Evolutionary conservation across 2,888 invertebrate genomes (phyloP), one percentile per base, ranked within the genome.

Genomic region (Synergus japonicus): DNA sequence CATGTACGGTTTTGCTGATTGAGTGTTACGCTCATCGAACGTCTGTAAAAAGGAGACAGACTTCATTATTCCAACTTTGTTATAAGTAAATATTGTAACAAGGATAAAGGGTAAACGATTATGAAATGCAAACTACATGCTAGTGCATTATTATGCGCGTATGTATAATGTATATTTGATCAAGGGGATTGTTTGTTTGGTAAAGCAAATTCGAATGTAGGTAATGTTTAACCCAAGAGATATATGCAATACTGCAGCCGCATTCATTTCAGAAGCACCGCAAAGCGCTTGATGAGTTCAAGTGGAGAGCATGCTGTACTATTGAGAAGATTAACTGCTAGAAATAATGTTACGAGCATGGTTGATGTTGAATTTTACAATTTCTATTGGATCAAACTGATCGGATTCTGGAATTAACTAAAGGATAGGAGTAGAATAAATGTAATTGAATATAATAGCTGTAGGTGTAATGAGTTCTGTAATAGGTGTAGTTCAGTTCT

Each of bases 1-100:
- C 94, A 97, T 95, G 91, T 96, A 96, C 76, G 97, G 96, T 92
- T 96, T 96, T 29, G 95, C 94, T 44, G 94, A 92, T 90, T 94
- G 95, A 93, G 93, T 96, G 93, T 93, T 96, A 64, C 91, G 90
- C 78, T 92, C 94, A 92, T 96, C 96, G 92, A 96, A 93, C 88
- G 95, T 95, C 95, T 95, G 92, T 63, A 93, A 93, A 89, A 87
- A 81, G 85, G 82, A 87, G 84, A 82, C 58, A 18, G 43, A 13
- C 67, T 67, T n/a, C 54, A 63, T 83, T 82, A 83, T 13, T 81
- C 10, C 8, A 76, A 77, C 41, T 2, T n/a, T 83, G 41, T 76
- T 58, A 63, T 65, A 43, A 49, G 3, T 77, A 60, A 76, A 2
- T 46, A 77, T 76, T 58, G 3, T 29, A 29, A 80, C 49, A 64